Conservation (phyloP, 2,113 vertebrate genomes). For the Nothoprocta pentlandii region DNA sequence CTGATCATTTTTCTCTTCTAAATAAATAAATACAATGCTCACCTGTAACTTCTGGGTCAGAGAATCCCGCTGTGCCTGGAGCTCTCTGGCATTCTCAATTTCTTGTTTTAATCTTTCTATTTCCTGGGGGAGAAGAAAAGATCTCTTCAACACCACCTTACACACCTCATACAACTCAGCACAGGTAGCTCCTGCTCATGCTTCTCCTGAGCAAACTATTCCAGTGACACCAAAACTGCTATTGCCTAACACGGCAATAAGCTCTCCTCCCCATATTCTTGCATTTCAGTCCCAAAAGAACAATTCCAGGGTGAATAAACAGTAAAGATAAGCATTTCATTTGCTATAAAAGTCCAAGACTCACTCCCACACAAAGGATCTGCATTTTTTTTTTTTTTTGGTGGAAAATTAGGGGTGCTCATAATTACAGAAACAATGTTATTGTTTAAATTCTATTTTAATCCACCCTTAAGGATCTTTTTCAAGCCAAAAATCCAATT, state of each 20-base stretch:
- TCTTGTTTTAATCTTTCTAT: conserved; percentile 97
- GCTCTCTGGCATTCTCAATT: conserved; percentile 94
- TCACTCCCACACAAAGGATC: not conserved
- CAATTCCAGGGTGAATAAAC: not conserved
- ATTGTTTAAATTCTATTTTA: not conserved
- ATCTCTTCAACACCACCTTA: conserved; percentile 14
- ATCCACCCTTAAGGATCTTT: not conserved
- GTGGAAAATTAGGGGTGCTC: not conserved
- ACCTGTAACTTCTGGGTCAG: conserved; percentile 95
- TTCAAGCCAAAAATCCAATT: not conserved
- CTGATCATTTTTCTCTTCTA: not conserved
- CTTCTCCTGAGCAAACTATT: not conserved
- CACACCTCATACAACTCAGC: not conserved
- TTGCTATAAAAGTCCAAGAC: not conserved
- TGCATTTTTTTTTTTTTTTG: not conserved
- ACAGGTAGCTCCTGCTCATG: not conserved
- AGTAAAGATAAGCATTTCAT: not conserved
- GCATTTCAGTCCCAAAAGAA: not conserved
- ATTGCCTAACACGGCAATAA: not conserved
- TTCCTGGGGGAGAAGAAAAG: conserved; percentile 84
- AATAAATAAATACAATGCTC: conserved; percentile 32
- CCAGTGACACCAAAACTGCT: not conserved
- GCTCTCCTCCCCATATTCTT: not conserved
- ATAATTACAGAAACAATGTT: not conserved
- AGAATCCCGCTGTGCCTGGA: conserved; percentile 94